These are phyloP conservation scores for Pseudomyrmex dendroicus DNA, from an alignment of 1,140 invertebrate species.

Conservation along the genomic window DNA sequence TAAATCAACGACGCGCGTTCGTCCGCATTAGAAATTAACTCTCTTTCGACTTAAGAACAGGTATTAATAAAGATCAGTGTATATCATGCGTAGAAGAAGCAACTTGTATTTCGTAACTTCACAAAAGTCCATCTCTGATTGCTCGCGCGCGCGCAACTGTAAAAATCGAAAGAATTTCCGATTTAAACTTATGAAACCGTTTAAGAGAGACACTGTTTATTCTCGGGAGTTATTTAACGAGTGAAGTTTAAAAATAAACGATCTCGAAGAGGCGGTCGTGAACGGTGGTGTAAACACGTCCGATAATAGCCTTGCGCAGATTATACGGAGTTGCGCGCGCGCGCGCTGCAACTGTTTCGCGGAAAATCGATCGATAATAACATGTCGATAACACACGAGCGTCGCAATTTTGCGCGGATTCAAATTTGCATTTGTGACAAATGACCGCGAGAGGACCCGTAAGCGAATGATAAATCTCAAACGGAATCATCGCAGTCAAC, in stretches of 20 bases:
- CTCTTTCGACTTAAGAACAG: background rate
- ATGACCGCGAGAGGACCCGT: slow-evolving; percentile 40
- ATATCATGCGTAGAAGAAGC: no score
- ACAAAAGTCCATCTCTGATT: no score
- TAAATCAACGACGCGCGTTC: background rate
- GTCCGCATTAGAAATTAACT: background rate
- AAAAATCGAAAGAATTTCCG: no score
- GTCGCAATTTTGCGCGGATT: slow-evolving; percentile 52
- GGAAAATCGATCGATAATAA: slow-evolving; percentile 49
- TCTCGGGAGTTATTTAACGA: background rate
- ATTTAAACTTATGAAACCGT: background rate
- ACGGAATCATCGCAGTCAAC: slow-evolving; percentile 42
- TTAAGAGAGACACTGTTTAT: background rate
- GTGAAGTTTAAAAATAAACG: slow-evolving; percentile 7
- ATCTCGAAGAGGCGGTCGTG: slow-evolving; percentile 3
- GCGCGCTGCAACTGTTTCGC: slow-evolving; percentile 29
- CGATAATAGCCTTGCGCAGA: slow-evolving; percentile 17
- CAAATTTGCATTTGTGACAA: slow-evolving; percentile 62
- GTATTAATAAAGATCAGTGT: background rate
- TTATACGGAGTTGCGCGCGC: background rate
- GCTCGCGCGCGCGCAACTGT: no score
- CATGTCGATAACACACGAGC: slow-evolving; percentile 45
- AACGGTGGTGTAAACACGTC: slow-evolving; percentile 13
- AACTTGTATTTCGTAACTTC: no score
- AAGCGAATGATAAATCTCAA: slow-evolving; percentile 64